These are phyloP conservation scores for Pristionchus maxplancki DNA, from an alignment of 2,888 invertebrate species.

Conservation along the genomic window DNA sequence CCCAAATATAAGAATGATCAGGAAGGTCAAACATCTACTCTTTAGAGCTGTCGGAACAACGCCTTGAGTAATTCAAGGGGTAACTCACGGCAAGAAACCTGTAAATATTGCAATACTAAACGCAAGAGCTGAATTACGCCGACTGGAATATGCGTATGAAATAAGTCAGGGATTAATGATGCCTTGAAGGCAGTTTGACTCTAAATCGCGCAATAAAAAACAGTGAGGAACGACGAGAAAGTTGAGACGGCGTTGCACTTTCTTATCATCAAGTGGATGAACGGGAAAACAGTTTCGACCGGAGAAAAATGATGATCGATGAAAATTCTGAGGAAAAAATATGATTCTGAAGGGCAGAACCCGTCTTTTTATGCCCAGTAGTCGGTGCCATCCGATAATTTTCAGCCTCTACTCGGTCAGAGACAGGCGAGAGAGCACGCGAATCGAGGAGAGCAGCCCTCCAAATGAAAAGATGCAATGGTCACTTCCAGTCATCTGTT, in stretches of 20 bases:
- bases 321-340: neutral
- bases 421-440: neutral
- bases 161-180: too few relatives aligned
- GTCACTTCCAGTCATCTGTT: slow-evolving; percentile 4
- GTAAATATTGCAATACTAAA: too few relatives aligned
- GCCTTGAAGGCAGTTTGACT: neutral
- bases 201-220: neutral
- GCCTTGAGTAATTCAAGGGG: neutral
- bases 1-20: too few relatives aligned
- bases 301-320: neutral
- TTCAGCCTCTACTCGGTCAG: neutral
- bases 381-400: neutral
- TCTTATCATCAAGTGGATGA: neutral
- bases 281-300: neutral
- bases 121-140: too few relatives aligned
- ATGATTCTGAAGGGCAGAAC: neutral
- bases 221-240: neutral
- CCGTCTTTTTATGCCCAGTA: neutral
- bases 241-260: neutral
- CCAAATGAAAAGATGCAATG: neutral
- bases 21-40: neutral
- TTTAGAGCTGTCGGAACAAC: neutral
- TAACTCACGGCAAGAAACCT: too few relatives aligned
- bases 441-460: neutral
- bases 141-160: too few relatives aligned